Conservation (phyloP, 2,888 invertebrate genomes). For the Myathropa florea region DNA sequence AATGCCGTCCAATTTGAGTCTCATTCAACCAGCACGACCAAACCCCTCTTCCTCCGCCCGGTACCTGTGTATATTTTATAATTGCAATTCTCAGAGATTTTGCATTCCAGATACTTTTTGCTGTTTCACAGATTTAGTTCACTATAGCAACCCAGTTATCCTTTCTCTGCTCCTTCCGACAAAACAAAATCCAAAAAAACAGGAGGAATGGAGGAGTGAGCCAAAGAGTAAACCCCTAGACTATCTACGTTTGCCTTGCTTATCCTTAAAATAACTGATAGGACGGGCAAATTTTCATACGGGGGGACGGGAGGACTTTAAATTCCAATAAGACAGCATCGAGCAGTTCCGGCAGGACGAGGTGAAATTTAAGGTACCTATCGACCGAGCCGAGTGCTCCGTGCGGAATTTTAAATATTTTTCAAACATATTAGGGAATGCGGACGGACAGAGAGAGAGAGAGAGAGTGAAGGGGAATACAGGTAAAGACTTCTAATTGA, state of each 20-base stretch:
- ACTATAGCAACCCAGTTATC: slow-evolving; percentile 16
- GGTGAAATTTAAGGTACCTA: slow-evolving; percentile 38
- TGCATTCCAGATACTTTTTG: slow-evolving; percentile 49
- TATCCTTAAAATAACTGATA: slow-evolving; percentile 61
- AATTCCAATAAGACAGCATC: slow-evolving; percentile 33
- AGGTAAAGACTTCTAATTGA: slow-evolving; percentile 66
- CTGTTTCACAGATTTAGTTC: slow-evolving; percentile 38
- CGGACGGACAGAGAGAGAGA: background rate
- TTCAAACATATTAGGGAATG: background rate
- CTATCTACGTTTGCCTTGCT: slow-evolving; percentile 39
- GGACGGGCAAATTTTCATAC: slow-evolving; percentile 59
- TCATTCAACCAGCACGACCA: background rate
- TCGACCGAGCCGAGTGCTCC: slow-evolving; percentile 18
- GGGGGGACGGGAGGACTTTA: slow-evolving; percentile 16
- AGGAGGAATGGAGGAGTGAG: background rate
- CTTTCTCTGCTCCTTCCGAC: slow-evolving; percentile 21
- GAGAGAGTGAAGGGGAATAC: background rate
- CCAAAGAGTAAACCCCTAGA: slow-evolving; percentile 9
- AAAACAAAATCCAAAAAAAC: no score
- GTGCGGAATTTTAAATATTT: slow-evolving; percentile 64
- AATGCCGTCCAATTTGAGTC: slow-evolving; percentile 32
- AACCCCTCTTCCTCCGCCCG: background rate
- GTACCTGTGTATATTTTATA: slow-evolving; percentile 42
- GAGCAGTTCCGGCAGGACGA: slow-evolving; percentile 9
- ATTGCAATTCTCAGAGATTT: slow-evolving; percentile 67